Base-by-base conservation (phyloP, 2,888 invertebrate genomes). In the Diadegma fenestrale region DNA sequence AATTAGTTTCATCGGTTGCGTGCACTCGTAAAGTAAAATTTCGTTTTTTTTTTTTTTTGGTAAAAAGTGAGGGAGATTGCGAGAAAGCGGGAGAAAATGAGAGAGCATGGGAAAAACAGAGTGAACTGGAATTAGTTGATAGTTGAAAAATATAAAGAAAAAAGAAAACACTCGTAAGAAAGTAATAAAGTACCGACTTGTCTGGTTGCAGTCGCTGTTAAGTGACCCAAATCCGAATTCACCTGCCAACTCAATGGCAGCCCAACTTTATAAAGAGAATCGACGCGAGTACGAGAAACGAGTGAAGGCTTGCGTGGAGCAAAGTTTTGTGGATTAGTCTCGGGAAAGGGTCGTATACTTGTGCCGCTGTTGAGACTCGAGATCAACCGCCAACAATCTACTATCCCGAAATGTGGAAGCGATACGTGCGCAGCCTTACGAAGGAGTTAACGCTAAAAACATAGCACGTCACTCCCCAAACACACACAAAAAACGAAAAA, bases 171-270 rank as follows among this genome's bases (percentile, higher is more conserved):
- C 37, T 72, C 58, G 5, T 48, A 58, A 43, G 43, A 68, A 82
- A 66, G 78, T 87, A 82, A 81, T 80, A 51, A 82, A 86, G 43
- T 82, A 54, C 82, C 82, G 89, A 87, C 88, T 91, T 89, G 89
- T 92, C 90, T 95, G 91, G 91, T 96, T 97, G 93, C 96, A 99
- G 98, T 99, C 99, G 93, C 96, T 99, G 95, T 96, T 99, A 95
- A 99, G 99, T 96, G 99, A 99, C 95, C 99, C 99, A 88, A 99
- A 99, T 95, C 99, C 99, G 90, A 99, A 99, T 95, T 99, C 99
- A 91, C 99, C 99, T 93, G 99, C 99, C 91, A 99, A 99, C 95
- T 99, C 99, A 91, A 98, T 99, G 96, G 99, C 99, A 93, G 99
- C 99, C 90, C 99, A 99, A 95, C 96, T 99, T 93, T 99, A 99